These are phyloP conservation scores for Muntiacus muntjak DNA, from an alignment of 2,113 vertebrate species.

Conservation along the genomic window DNA sequence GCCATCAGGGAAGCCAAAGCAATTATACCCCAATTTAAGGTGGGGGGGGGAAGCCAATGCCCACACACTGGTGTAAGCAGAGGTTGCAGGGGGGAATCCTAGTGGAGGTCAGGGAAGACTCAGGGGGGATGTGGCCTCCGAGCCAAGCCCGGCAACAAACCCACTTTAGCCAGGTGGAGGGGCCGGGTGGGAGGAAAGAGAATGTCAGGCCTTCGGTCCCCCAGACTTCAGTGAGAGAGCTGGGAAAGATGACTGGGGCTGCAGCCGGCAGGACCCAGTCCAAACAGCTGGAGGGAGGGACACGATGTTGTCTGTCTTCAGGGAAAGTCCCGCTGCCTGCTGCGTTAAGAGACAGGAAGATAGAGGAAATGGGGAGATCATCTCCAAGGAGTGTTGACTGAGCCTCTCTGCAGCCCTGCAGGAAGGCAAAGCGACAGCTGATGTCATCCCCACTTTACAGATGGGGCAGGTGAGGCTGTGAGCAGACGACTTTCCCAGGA, in stretches of 20 bases:
- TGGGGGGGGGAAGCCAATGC: neutral
- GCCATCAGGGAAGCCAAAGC: neutral
- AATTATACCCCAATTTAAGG: neutral
- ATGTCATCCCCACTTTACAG: neutral
- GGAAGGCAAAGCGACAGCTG: neutral
- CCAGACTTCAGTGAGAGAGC: neutral
- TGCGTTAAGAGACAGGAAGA: neutral
- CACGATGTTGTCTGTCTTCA: neutral
- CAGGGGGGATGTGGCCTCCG: neutral
- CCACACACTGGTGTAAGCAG: neutral
- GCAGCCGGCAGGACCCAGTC: neutral
- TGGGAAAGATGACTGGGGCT: neutral
- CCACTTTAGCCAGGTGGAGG: neutral
- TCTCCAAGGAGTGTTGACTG: neutral
- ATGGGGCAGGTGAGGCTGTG: accelerated
- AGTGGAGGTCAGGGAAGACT: neutral
- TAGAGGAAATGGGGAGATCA: neutral
- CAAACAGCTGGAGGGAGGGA: neutral
- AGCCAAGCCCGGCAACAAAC: neutral
- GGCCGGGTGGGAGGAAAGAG: neutral
- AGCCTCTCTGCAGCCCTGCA: neutral
- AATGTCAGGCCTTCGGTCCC: neutral
- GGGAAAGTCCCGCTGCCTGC: neutral
- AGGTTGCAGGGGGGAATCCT: neutral
- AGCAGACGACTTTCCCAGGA: neutral